phyloP scores from a whole-genome alignment of 2,888 invertebrate species.

The Ennomos fuscantarius region DNA sequence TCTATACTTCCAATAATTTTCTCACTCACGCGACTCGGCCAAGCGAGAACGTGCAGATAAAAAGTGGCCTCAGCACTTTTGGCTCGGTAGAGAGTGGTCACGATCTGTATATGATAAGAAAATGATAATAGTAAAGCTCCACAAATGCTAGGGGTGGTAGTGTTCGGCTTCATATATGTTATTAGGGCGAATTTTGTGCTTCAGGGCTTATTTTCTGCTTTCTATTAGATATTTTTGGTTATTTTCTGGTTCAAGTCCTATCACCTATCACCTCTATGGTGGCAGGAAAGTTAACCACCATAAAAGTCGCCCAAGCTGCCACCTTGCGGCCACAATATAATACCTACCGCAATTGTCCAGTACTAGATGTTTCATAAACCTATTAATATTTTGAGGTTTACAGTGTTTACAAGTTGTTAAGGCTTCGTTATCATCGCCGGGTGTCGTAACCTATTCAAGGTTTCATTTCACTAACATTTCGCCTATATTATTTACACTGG shows the following conservation, averaged over 20 bases:
- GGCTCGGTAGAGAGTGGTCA: constrained; percentile 49
- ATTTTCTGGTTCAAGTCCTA: no score
- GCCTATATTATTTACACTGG: constrained; percentile 37
- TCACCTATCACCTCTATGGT: no score
- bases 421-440: constrained; percentile 1
- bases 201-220: no score
- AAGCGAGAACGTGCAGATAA: constrained; percentile 75
- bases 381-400: no score
- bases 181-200: no score
- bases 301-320: no score
- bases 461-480: constrained; percentile 33
- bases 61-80: constrained; percentile 73
- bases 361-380: no score
- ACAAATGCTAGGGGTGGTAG: background rate
- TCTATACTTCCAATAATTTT: constrained; percentile 70
- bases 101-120: constrained; percentile 30
- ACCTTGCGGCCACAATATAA: background rate
- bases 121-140: constrained; percentile 13
- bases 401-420: no score
- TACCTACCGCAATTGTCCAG: no score
- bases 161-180: background rate
- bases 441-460: constrained; percentile 15
- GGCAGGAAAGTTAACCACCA: no score
- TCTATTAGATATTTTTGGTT: no score
- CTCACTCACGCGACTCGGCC: constrained; percentile 64